Evolutionary conservation across 2,888 invertebrate species (phyloP).

Genomic region (Drosophila putrida): DNA sequence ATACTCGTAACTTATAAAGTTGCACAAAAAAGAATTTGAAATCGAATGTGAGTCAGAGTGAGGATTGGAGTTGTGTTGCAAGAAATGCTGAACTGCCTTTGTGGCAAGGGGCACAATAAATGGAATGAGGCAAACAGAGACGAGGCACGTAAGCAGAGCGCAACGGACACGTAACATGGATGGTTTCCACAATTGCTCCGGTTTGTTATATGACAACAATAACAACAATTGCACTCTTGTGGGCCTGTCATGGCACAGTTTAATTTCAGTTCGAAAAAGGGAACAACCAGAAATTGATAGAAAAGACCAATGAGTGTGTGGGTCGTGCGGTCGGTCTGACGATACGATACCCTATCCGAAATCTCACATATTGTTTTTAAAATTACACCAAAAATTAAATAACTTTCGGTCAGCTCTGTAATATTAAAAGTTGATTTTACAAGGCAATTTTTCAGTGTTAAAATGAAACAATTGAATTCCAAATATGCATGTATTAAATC

Average conservation of each 20-base stretch:
- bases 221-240: conserved; percentile 50
- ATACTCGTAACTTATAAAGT: conserved; percentile 60
- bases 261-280: conserved; percentile 56
- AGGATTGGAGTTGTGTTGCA: conserved; percentile 5
- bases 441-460: neutral
- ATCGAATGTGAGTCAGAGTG: conserved; percentile 51
- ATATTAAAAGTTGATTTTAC: neutral
- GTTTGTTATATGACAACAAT: conserved; percentile 43
- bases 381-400: neutral
- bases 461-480: neutral
- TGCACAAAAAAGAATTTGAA: conserved; percentile 54
- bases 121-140: conserved; percentile 2
- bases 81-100: conserved; percentile 10
- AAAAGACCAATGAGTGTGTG: conserved; percentile 13
- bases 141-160: conserved; percentile 60
- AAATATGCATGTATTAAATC: too few species aligned
- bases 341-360: neutral
- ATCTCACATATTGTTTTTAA: conserved; percentile 6
- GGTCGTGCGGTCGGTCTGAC: neutral
- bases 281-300: conserved; percentile 34
- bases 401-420: neutral
- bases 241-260: conserved; percentile 72
- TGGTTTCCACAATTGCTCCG: conserved; percentile 56
- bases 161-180: conserved; percentile 66
- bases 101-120: conserved; percentile 4